phyloP scores from a whole-genome alignment of 1,140 invertebrate genomes.

The Euschistus heros region DNA sequence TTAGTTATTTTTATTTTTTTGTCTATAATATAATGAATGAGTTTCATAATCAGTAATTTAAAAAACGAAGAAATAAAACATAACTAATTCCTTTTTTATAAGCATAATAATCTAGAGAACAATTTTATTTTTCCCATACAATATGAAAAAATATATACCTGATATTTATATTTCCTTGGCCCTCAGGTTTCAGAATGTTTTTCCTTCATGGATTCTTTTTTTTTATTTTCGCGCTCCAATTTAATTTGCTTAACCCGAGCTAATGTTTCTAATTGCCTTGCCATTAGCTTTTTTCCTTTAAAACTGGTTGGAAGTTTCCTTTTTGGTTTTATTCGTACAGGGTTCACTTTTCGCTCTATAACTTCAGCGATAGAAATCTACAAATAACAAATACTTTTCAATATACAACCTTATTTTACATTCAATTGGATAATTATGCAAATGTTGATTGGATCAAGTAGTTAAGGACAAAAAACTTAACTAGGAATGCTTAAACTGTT shows the following conservation, averaged over 20 bases:
- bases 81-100: not conserved
- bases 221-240: not conserved
- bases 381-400: not conserved
- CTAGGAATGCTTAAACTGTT: no score
- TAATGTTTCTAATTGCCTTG: conserved; percentile 9
- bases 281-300: conserved; percentile 3
- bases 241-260: conserved; percentile 8
- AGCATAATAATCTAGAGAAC: not conserved
- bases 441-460: no score
- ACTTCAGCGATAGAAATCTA: not conserved
- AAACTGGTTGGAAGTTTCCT: conserved; percentile 1
- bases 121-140: no score
- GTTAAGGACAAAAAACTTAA: no score
- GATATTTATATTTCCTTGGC: no score
- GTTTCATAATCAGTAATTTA: not conserved
- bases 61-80: not conserved
- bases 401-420: no score
- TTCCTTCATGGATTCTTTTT: no score
- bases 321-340: not conserved
- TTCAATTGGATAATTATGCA: no score
- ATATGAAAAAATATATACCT: no score
- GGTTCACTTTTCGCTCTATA: not conserved
- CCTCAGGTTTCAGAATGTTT: no score
- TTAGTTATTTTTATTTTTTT: no score
- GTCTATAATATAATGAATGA: no score